A percentile compares a stretch with the other conserved stretches of the same genome.
Evolutionary conservation across 2,888 invertebrate genomes (phyloP).

Genomic region (Polia nebulosa): DNA sequence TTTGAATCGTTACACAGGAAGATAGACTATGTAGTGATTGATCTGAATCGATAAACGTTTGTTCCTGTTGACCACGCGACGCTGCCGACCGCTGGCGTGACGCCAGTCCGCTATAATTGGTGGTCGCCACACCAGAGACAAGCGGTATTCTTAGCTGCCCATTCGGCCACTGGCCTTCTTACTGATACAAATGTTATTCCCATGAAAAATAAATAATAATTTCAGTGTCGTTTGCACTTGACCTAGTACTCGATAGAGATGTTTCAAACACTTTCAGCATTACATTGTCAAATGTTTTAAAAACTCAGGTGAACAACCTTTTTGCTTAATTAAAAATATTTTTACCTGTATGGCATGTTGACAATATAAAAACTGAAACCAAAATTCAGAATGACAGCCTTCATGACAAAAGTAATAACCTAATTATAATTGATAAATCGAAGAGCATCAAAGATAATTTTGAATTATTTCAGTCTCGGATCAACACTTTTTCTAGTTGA

Average conservation of each 20-base stretch:
- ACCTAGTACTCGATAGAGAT: conserved; percentile 82
- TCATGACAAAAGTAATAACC: neutral
- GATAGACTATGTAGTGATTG: conserved; percentile 77
- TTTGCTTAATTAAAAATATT: conserved; percentile 57
- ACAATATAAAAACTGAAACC: neutral
- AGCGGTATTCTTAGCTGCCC: conserved; percentile 93
- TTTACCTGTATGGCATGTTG: conserved; percentile 2
- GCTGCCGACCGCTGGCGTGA: conserved; percentile 92
- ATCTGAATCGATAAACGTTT: conserved; percentile 82
- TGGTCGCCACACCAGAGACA: conserved; percentile 92
- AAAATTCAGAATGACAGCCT: neutral
- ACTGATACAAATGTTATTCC: conserved; percentile 76
- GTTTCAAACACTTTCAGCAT: conserved; percentile 55
- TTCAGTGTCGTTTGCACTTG: conserved; percentile 85
- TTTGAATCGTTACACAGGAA: conserved; percentile 55
- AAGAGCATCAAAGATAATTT: neutral
- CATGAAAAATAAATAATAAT: conserved; percentile 79
- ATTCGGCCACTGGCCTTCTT: conserved; percentile 89
- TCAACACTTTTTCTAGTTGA: neutral
- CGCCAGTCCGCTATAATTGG: conserved; percentile 97
- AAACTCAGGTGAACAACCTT: conserved; percentile 75
- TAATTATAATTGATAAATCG: neutral
- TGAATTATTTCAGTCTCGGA: neutral
- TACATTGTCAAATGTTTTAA: conserved; percentile 47
- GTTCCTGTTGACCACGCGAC: conserved; percentile 83